A percentile compares a stretch with the other conserved stretches of the same genome.
Evolutionary conservation across 2,888 invertebrate genomes (phyloP).

Genomic region (Volucella inflata): DNA sequence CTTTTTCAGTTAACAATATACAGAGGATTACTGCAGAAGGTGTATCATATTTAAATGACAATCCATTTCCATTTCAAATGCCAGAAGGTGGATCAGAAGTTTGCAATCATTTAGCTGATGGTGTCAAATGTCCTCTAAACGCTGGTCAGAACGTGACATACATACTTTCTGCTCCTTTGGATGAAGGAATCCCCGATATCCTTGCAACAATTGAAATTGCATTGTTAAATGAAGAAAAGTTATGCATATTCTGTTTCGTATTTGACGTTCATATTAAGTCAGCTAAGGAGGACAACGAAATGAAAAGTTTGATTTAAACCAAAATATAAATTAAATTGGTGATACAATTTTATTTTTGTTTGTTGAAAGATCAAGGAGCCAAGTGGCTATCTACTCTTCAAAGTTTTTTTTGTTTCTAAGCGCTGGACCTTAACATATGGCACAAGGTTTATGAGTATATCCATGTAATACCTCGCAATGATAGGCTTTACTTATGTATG

Average conservation of each 20-base stretch:
- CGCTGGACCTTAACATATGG: no score
- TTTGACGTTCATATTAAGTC: constrained; percentile 76
- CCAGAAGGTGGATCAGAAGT: constrained; percentile 79
- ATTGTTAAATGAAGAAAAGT: constrained; percentile 77
- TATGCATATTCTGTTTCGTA: constrained; percentile 75
- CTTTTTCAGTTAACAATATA: constrained; percentile 37
- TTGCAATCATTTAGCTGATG: constrained; percentile 79
- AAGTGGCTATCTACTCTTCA: no score
- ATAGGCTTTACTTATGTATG: no score
- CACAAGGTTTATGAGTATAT: no score
- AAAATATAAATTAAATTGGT: not conserved
- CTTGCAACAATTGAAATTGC: constrained; percentile 79
- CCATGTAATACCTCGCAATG: no score
- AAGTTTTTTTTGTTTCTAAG: no score
- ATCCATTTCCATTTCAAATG: constrained; percentile 79
- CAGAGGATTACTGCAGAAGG: constrained; percentile 78
- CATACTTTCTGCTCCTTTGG: constrained; percentile 79
- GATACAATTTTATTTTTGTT: no score
- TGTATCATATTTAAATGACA: constrained; percentile 78
- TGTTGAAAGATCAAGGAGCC: no score
- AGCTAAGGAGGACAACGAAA: constrained; percentile 72
- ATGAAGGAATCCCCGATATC: constrained; percentile 79
- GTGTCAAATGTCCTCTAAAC: constrained; percentile 80
- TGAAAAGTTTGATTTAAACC: not conserved
- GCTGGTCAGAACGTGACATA: constrained; percentile 80